Conservation (phyloP, 2,113 vertebrate species). For the Sterrhoptilus dennistouni region DNA sequence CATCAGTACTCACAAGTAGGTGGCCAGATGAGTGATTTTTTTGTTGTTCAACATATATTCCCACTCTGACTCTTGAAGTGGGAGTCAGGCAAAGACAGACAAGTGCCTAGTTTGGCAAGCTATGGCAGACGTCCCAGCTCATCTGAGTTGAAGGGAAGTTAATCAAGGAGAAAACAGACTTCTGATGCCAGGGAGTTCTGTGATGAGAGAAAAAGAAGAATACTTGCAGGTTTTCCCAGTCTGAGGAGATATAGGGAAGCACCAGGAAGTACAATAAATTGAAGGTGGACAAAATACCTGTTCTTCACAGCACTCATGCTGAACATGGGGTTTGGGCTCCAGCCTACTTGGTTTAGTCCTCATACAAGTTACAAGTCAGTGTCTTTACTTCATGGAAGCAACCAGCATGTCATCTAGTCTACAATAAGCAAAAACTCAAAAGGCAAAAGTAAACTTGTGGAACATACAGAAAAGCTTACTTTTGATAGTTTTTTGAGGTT, state of each 20-base stretch:
- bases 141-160: not conserved
- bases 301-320: not conserved
- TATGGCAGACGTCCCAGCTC: not conserved
- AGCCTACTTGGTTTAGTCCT: not conserved
- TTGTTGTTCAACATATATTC: not conserved
- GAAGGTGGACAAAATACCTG: not conserved
- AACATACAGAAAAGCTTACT: not conserved
- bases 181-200: not conserved
- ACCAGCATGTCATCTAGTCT: not conserved
- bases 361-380: not conserved
- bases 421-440: not conserved
- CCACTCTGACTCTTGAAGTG: not conserved
- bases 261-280: not conserved
- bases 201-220: not conserved
- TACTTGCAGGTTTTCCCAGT: not conserved
- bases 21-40: not conserved
- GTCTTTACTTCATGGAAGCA: not conserved
- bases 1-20: not conserved
- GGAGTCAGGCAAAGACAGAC: not conserved
- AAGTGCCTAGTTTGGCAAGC: not conserved
- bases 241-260: not conserved
- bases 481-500: not conserved
- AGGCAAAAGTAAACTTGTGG: not conserved
- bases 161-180: not conserved
- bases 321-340: not conserved